A percentile compares a stretch with the other conserved stretches of the same genome.
These are phyloP conservation scores for Sebastes fasciatus DNA, from an alignment of 2,113 vertebrate species.

Conservation along the genomic window DNA sequence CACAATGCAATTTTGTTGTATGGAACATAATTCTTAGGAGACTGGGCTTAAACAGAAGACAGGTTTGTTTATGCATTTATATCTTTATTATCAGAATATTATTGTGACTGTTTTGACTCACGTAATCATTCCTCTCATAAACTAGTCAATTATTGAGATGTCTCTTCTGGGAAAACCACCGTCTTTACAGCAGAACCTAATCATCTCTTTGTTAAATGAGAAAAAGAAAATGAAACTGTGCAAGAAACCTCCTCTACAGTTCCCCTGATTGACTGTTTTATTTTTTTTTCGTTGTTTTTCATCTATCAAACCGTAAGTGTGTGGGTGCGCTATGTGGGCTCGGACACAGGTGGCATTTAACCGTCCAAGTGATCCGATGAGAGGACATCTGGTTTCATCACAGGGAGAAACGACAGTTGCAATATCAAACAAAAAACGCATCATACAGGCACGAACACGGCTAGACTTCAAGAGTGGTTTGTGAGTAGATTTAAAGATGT, in stretches of 20 bases:
- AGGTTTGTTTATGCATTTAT: not conserved
- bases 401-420: constrained; percentile 18
- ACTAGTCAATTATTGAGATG: not conserved
- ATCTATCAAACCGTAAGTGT: constrained; percentile 20
- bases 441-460: not conserved
- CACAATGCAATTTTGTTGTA: no score
- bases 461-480: not conserved
- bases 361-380: not conserved
- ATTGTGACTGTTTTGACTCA: not conserved
- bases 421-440: constrained; percentile 8
- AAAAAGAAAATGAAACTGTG: constrained; percentile 10
- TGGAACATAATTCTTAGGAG: no score
- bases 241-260: constrained; percentile 3
- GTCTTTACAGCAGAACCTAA: not conserved
- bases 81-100: no score
- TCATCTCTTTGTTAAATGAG: not conserved
- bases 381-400: constrained; percentile 13
- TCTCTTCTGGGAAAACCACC: not conserved
- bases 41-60: no score
- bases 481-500: not conserved
- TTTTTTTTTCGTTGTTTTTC: constrained; percentile 1
- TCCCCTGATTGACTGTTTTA: constrained; percentile 1
- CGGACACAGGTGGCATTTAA: constrained; percentile 35
- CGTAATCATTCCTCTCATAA: not conserved
- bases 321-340: constrained; percentile 16